Evolutionary conservation across 2,797 vertebrate genomes (phyloP).

Genomic region (Gallinago stenura): DNA sequence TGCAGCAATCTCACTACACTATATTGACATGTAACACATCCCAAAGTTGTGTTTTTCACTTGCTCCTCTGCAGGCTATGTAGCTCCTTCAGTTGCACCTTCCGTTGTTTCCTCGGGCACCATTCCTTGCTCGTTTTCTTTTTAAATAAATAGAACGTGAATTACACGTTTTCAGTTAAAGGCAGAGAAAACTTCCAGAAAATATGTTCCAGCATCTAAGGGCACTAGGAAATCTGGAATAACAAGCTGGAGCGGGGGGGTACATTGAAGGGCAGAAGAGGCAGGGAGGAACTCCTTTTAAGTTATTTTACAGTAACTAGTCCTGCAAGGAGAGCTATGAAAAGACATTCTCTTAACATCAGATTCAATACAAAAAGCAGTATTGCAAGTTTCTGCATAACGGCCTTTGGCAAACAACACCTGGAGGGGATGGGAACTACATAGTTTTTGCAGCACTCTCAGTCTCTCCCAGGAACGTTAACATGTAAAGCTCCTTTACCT

Average conservation of each 20-base stretch:
- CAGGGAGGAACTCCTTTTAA: background rate
- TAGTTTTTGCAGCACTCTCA: background rate
- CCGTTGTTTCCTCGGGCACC: background rate
- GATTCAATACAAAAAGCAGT: background rate
- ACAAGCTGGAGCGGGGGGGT: background rate
- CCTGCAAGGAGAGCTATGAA: background rate
- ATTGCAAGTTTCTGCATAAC: background rate
- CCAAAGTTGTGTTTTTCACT: background rate
- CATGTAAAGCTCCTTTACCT: background rate
- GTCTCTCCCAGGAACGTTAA: background rate
- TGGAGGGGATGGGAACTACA: background rate
- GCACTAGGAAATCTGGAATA: slow-evolving; percentile 27
- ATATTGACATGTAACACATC: background rate
- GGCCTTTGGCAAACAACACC: background rate
- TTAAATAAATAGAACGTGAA: background rate
- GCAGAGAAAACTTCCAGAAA: slow-evolving; percentile 5
- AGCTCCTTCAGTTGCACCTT: background rate
- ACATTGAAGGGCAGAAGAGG: background rate
- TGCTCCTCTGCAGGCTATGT: background rate
- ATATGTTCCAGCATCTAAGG: background rate
- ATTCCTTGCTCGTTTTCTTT: background rate
- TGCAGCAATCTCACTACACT: background rate
- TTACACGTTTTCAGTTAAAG: background rate
- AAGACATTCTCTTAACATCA: background rate
- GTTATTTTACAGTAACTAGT: background rate